Base-by-base conservation (phyloP, 2,888 invertebrate genomes). In the Tuberolachnus salignus region DNA sequence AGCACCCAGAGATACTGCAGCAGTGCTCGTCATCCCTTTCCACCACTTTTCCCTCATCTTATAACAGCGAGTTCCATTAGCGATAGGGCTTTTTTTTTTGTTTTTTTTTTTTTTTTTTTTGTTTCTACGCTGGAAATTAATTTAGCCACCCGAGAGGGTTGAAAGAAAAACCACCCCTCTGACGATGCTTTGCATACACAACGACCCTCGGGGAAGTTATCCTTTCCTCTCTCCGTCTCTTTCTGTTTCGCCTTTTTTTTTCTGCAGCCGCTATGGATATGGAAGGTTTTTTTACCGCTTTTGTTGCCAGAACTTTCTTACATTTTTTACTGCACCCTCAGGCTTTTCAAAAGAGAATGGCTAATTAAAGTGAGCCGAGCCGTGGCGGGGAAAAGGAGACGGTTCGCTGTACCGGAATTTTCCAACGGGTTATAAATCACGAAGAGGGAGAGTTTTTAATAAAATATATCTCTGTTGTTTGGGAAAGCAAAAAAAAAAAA, bases 181-280 rank as follows among this genome's bases (percentile, higher is more conserved):
- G 44, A 64, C 80, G 78, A 78, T 71, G 70, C 81, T 80, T 72
- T 67, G 80, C 80, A 78, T 80, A 72, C 80, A 70, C 73, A 74
- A 80, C 74, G 81, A 81, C 81, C 74, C 82, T 81, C 61, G 78
- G 78, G 78, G 67, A 78, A 78, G 67, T 78, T 78, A 78, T 78
- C 78, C 78, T 78, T 78, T 78, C 71, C 71, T 74, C 78, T 67
- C 70, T 72, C 72, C 42, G 19, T 72, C 42, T 61, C 49, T 73
- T 51, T 55, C 49, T 63, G 26, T 59, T 57, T 69, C 67, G 34
- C 21, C 34, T 78, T 75, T 66, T 66, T 66, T 44, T 64, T 42
- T 23, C 44, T 14, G 1, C 46, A 19, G 46, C 57, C 13, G 57
- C 66, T 59, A 49, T 42, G 49, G 46, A 57, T 64, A 55, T 57